Evolutionary conservation across 2,888 invertebrate genomes (phyloP).

Genomic region (Pardosa pseudoannulata): DNA sequence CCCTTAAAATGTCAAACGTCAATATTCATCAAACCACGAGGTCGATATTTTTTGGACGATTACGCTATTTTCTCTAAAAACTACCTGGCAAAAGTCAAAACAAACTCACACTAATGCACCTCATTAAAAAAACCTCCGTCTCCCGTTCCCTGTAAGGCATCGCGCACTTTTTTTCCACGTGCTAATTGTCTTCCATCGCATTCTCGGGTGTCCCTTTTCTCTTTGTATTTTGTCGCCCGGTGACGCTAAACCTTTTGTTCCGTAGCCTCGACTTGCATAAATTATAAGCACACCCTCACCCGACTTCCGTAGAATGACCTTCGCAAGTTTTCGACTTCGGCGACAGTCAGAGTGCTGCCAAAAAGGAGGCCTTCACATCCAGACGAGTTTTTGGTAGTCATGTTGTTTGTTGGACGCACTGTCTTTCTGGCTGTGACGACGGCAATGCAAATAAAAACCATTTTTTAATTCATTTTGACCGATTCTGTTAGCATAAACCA

Average conservation of each 20-base stretch:
- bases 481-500: neutral
- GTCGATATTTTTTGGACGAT: too few relatives aligned
- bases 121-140: neutral
- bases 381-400: constrained; percentile 9
- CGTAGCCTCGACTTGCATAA: neutral
- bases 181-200: neutral
- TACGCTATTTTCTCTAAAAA: too few relatives aligned
- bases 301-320: neutral
- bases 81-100: too few relatives aligned
- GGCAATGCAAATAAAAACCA: neutral
- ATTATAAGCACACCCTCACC: neutral
- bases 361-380: neutral
- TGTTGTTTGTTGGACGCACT: neutral
- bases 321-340: neutral
- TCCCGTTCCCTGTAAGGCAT: neutral
- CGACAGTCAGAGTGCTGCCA: neutral
- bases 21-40: too few relatives aligned
- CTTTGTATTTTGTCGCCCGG: neutral
- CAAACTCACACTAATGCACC: too few relatives aligned
- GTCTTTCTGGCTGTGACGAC: neutral
- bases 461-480: neutral
- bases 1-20: too few relatives aligned
- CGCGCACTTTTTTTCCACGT: neutral
- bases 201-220: too few relatives aligned
- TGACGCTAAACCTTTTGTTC: neutral